A percentile compares a stretch with the other conserved stretches of the same genome.
phyloP scores from a whole-genome alignment of 2,113 vertebrate species.

The western clawed frog (Xenopus tropicalis) region DNA sequence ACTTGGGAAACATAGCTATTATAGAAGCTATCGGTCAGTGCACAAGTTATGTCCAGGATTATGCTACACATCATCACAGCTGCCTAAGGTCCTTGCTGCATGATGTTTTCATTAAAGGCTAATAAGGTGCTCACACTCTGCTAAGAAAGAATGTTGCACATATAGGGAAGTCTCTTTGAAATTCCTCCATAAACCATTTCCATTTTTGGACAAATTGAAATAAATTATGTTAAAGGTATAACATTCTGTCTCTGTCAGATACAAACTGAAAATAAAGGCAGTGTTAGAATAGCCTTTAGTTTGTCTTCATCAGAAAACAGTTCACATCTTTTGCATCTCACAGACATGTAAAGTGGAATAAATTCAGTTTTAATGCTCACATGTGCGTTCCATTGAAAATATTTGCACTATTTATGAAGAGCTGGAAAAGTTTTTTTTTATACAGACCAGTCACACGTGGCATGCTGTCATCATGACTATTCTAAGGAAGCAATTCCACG shows the following conservation, averaged over 20 bases:
- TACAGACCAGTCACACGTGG: too few relatives aligned
- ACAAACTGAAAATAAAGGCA: not conserved
- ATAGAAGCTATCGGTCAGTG: too few relatives aligned
- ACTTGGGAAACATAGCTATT: too few relatives aligned
- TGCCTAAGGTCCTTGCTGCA: not conserved
- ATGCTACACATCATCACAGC: too few relatives aligned
- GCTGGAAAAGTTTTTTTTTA: too few relatives aligned
- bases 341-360: not conserved
- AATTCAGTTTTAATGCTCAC: not conserved
- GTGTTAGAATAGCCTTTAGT: not conserved
- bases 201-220: not conserved
- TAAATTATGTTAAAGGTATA: not conserved
- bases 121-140: not conserved
- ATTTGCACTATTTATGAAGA: too few relatives aligned
- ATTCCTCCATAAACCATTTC: not conserved
- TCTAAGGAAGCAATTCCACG: too few relatives aligned
- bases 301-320: not conserved
- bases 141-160: conserved; percentile 4
- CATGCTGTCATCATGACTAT: too few relatives aligned
- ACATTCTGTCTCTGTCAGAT: too few relatives aligned
- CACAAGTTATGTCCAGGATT: too few relatives aligned
- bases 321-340: not conserved
- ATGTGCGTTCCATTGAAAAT: too few relatives aligned
- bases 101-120: not conserved
- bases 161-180: not conserved